These are phyloP conservation scores for Mus pahari DNA, from an alignment of 2,113 vertebrate species.

Conservation along the genomic window DNA sequence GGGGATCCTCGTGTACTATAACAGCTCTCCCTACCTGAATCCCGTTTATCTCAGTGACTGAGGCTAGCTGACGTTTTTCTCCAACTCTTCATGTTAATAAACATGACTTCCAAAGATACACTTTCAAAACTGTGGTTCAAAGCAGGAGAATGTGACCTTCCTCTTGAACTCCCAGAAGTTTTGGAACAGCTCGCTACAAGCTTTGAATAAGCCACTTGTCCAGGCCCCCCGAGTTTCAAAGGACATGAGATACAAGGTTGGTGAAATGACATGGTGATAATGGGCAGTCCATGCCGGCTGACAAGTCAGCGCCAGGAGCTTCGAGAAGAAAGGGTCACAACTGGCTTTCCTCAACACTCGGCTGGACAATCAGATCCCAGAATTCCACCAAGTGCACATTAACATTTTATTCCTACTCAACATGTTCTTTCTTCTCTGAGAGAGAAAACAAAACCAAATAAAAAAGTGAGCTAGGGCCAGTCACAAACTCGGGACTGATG, in stretches of 20 bases:
- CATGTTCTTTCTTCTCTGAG: constrained; percentile 69
- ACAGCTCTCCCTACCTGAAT: constrained; percentile 68
- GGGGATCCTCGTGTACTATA: constrained; percentile 67
- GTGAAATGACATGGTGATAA: constrained; percentile 80
- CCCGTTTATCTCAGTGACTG: constrained; percentile 30
- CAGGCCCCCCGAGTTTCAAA: constrained; percentile 69
- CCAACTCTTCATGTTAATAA: constrained; percentile 65
- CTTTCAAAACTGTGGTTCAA: constrained; percentile 56
- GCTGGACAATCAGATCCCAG: constrained; percentile 68
- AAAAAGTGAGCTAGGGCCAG: constrained; percentile 3
- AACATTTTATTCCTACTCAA: constrained; percentile 68
- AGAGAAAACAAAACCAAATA: background rate
- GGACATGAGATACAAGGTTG: constrained; percentile 72
- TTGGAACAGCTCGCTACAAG: constrained; percentile 49
- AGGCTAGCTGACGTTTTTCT: constrained; percentile 4
- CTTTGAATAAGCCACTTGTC: constrained; percentile 67
- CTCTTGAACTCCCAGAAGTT: constrained; percentile 76
- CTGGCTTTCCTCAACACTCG: constrained; percentile 74
- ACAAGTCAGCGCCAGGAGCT: constrained; percentile 75
- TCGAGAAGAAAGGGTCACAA: constrained; percentile 61
- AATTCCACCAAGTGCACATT: background rate
- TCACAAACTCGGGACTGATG: constrained; percentile 49
- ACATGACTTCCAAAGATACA: constrained; percentile 62
- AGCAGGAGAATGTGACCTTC: constrained; percentile 67
- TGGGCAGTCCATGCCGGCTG: constrained; percentile 67